Percentiles rank a stretch among this genome's conserved stretches.
These are phyloP conservation scores for Anoncus sp. DNA, from an alignment of 2,888 invertebrate species.

Conservation along the genomic window DNA sequence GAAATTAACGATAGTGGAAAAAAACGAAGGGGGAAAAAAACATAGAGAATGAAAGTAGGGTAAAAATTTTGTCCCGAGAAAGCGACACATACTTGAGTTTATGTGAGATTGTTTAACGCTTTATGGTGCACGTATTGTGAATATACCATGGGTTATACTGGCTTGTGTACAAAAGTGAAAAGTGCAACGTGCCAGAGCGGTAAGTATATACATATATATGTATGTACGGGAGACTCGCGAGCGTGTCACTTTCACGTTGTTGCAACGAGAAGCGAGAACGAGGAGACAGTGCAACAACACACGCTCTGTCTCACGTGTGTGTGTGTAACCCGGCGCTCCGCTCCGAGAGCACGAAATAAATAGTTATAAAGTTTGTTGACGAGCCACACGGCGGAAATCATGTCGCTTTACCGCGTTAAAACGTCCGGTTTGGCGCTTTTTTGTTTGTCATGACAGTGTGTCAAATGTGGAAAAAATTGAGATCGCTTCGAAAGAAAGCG, in stretches of 20 bases:
- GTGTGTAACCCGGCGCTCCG: not conserved
- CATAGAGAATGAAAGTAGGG: not conserved
- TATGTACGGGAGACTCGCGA: constrained; percentile 1
- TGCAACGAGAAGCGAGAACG: constrained; percentile 39
- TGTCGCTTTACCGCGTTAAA: not conserved
- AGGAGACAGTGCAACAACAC: constrained; percentile 32
- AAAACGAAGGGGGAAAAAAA: constrained; percentile 3
- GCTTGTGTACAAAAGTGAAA: constrained; percentile 51
- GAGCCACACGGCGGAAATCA: not conserved
- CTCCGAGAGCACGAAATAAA: not conserved
- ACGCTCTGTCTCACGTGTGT: constrained; percentile 11
- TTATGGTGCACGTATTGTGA: not conserved
- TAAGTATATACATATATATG: too few relatives aligned
- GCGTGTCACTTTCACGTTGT: constrained; percentile 63
- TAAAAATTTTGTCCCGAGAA: constrained; percentile 17
- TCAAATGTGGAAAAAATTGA: not conserved
- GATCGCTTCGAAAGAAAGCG: constrained; percentile 43
- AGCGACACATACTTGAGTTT: constrained; percentile 24
- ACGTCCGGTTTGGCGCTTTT: not conserved
- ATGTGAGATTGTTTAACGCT: not conserved
- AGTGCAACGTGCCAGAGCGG: constrained; percentile 51
- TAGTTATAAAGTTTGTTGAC: not conserved
- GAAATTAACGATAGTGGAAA: constrained; percentile 27
- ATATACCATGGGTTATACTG: not conserved
- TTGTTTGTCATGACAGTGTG: not conserved